These are phyloP conservation scores for Solenopsis invicta DNA, from an alignment of 1,140 invertebrate species.

Conservation along the genomic window DNA sequence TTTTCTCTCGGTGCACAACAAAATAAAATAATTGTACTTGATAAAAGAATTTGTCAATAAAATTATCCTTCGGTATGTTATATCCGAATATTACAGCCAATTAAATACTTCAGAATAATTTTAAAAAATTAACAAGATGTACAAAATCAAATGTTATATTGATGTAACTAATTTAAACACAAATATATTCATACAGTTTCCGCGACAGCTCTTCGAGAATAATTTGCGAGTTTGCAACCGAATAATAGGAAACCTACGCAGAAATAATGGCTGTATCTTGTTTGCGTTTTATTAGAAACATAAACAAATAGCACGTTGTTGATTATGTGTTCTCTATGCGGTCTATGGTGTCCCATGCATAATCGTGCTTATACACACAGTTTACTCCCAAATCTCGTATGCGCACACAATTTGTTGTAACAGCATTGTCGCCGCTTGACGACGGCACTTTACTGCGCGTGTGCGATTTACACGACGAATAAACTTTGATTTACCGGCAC, in stretches of 20 bases:
- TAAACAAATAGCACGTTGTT: conserved; percentile 74
- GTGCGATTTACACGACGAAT: conserved; percentile 56
- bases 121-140: background rate
- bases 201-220: background rate
- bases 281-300: conserved; percentile 76
- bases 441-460: conserved; percentile 41
- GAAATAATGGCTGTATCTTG: conserved; percentile 19
- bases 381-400: conserved; percentile 24
- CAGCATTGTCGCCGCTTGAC: conserved; percentile 51
- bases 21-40: background rate
- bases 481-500: conserved; percentile 59
- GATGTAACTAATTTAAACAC: background rate
- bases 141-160: background rate
- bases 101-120: background rate
- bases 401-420: conserved; percentile 45
- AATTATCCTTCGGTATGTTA: background rate
- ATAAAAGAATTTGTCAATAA: background rate
- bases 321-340: conserved; percentile 45
- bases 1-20: too few relatives aligned
- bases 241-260: background rate
- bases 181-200: background rate
- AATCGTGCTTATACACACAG: conserved; percentile 16
- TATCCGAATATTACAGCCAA: background rate
- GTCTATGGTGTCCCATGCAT: conserved; percentile 12
- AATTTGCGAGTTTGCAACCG: background rate